Evolutionary conservation across 2,797 vertebrate genomes (phyloP).

Genomic region (Myotis vivesi): DNA sequence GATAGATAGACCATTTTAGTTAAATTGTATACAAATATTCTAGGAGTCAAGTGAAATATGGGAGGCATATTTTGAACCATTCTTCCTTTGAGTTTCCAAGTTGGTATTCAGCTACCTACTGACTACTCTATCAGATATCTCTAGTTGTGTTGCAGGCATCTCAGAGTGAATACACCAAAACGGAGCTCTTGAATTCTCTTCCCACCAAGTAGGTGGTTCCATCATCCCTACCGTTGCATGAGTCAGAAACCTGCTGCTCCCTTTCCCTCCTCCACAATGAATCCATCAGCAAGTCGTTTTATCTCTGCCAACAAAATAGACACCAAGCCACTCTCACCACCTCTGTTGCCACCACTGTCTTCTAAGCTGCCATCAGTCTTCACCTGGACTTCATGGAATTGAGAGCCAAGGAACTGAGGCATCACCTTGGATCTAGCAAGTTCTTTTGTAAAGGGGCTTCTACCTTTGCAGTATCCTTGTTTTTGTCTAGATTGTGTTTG

Average conservation of each 20-base stretch:
- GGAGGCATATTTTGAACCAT: not conserved
- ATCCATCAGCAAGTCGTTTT: not conserved
- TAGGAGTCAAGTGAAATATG: not conserved
- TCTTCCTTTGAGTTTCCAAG: not conserved
- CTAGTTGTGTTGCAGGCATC: not conserved
- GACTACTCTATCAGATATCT: not conserved
- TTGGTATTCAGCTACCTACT: not conserved
- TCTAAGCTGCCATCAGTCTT: not conserved
- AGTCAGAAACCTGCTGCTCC: not conserved
- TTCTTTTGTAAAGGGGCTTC: not conserved
- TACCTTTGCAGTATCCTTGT: not conserved
- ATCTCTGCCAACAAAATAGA: not conserved
- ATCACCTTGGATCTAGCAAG: not conserved
- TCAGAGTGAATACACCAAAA: not conserved
- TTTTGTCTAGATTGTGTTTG: not conserved
- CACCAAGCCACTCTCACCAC: not conserved
- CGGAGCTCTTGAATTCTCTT: not conserved
- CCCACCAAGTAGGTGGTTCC: not conserved
- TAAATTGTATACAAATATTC: not conserved
- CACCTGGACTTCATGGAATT: not conserved
- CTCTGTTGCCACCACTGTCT: not conserved
- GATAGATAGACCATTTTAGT: not conserved
- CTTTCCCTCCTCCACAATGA: not conserved
- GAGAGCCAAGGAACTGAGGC: not conserved
- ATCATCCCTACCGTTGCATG: not conserved